These are phyloP conservation scores for Buceros bicornis DNA, from an alignment of 2,797 vertebrate genomes.

Conservation along the genomic window DNA sequence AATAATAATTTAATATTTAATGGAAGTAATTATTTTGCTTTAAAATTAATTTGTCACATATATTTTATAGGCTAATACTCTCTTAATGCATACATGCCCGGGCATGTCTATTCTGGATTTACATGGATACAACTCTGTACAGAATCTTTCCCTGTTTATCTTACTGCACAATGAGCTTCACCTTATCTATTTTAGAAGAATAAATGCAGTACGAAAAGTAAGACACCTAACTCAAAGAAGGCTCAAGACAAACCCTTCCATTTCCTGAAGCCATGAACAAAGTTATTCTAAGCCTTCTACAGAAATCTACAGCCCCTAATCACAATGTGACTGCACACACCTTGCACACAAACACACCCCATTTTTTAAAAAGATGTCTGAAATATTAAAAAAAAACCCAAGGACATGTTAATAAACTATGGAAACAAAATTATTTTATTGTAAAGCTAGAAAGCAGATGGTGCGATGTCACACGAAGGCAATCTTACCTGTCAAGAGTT, in stretches of 20 bases:
- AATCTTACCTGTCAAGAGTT: neutral
- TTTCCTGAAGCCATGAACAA: neutral
- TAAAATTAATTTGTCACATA: neutral
- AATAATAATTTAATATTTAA: slow-evolving; percentile 14
- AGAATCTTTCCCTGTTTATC: neutral
- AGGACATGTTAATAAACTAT: neutral
- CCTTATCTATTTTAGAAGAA: neutral
- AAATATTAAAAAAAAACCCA: neutral
- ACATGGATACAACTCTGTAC: neutral
- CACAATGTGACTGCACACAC: neutral
- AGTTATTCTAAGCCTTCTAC: neutral
- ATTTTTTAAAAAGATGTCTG: neutral
- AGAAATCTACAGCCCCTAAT: neutral
- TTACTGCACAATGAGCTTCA: neutral
- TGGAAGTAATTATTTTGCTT: neutral
- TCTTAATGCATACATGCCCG: neutral
- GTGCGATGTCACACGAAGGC: neutral
- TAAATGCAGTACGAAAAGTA: neutral
- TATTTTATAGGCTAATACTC: neutral
- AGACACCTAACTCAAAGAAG: neutral
- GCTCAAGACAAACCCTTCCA: neutral
- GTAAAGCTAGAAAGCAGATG: neutral
- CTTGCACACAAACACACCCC: neutral
- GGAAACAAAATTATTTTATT: neutral
- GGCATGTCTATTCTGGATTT: neutral